phyloP scores from a whole-genome alignment of 2,888 invertebrate genomes.

The Ferrisia virgata region DNA sequence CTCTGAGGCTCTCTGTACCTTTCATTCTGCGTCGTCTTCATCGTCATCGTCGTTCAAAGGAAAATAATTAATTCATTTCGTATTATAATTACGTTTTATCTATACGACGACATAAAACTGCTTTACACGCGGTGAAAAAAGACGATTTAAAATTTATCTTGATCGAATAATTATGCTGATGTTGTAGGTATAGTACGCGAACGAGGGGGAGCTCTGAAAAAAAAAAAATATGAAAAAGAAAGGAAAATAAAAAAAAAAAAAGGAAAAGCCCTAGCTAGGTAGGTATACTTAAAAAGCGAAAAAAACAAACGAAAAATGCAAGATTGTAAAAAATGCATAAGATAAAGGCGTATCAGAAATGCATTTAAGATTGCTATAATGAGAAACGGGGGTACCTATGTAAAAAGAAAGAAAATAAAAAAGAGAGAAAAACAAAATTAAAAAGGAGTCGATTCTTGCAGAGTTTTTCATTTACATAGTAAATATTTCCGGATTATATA shows the following conservation, averaged over 20 bases:
- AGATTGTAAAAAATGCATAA: conserved; percentile 44
- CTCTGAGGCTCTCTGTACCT: too few species aligned
- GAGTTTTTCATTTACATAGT: conserved; percentile 41
- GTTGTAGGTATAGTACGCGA: too few species aligned
- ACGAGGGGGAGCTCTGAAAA: too few species aligned
- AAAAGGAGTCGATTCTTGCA: conserved; percentile 41
- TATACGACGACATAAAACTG: background rate
- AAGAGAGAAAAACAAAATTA: conserved; percentile 32
- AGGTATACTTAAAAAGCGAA: background rate
- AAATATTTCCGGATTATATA: conserved; percentile 33
- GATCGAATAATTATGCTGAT: conserved; percentile 19
- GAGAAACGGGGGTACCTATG: conserved; percentile 40
- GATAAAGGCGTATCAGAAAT: conserved; percentile 37
- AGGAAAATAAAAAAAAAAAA: too few species aligned
- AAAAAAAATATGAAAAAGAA: background rate
- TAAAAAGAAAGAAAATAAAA: conserved; percentile 11
- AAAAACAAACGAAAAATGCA: conserved; percentile 32
- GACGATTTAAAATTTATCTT: conserved; percentile 16
- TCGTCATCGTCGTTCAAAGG: background rate
- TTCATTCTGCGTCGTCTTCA: too few species aligned
- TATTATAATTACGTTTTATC: conserved; percentile 7
- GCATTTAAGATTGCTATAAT: conserved; percentile 45
- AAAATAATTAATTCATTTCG: conserved; percentile 17
- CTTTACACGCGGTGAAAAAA: background rate
- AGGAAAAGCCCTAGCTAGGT: too few species aligned